Evolutionary conservation across 2,888 invertebrate species (phyloP), one percentile per base, ranked within the genome.

Genomic region (Antitype chi): DNA sequence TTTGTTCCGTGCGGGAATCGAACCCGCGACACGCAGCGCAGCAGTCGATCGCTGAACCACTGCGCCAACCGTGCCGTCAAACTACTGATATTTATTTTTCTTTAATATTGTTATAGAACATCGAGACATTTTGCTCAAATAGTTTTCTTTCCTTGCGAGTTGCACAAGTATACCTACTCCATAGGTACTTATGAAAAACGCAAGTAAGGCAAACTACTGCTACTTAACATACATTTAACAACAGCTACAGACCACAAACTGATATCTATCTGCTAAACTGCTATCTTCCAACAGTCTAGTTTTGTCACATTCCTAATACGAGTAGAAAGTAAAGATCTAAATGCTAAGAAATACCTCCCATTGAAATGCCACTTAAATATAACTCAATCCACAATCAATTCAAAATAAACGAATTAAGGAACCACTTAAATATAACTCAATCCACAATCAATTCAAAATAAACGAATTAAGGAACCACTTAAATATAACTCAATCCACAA

Each of bases 361-460:
- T 20, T 25, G 13, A 57, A 67, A 68, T 75, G 57, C 2, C 6
- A 81, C 28, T 20, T 68, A 75, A 52, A 59, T 59, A 53, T 63
- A 23, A 57, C 28, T 38, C 17, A 28, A 49, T 49, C 9, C 11
- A 47, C 20, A 63, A 55, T 17, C 9, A 59, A 15, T 64, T 38
- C 15, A 20, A 13, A 15, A 67, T 20, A 55, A 55, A n/a, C n/a
- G n/a, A n/a, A n/a, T n/a, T n/a, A n/a, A 49, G 23, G 20, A 62
- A 79, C n/a, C n/a, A n/a, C n/a, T n/a, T n/a, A n/a, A n/a, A n/a
- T n/a, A 53, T 63, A 23, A 57, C 28, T 38, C 17, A 28, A 49
- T 49, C 9, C 11, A 47, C 20, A 63, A 55, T 17, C 9, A 59
- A 15, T 64, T 38, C 15, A 20, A 13, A 15, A 67, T 20, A 55